Evolutionary conservation across 2,113 vertebrate genomes (phyloP), one percentile per base, ranked within the genome.

Genomic region (Urocitellus parryii): DNA sequence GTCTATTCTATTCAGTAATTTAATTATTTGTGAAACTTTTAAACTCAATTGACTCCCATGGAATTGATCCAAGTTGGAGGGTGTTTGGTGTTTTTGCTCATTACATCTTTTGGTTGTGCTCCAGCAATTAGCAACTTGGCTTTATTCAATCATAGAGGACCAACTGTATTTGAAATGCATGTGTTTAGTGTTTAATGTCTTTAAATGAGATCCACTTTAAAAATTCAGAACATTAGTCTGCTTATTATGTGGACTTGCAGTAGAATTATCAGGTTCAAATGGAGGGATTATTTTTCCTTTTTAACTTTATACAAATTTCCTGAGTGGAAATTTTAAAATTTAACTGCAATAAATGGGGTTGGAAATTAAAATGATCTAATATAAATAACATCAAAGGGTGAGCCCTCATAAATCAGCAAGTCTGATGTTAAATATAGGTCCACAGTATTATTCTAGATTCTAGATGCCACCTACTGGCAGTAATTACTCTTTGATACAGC

Each of bases 391-490:
- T 63, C 8, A 25, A 48, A 78, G 20, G 18, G 37, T 85, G 2
- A 96, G 45, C 76, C 34, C 25, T 82, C 67, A 45, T 93, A 77
- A 94, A 65, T 82, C 61, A 70, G 87, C 51, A 87, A 92, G 68
- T 81, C 80, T 68, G 45, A 82, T 93, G 63, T 92, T 88, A 91
- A 96, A 96, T 94, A 81, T 88, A 29, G 58, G 77, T 83, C 53
- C 72, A 91, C 95, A 97, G 96, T 96, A 97, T 97, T 97, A 97
- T 97, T 97, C 80, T 74, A 98, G 97, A 96, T 98, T 96, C 98
- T 97, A 98, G 98, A 98, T 98, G 98, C 98, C 98, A 98, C 98
- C 98, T 99, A 97, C 98, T 98, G 98, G 98, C 63, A 98, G 70
- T 96, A 96, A 96, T 97, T 95, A 95, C 94, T 76, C 29, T 95